These are phyloP conservation scores for Trachelus tabidus DNA, from an alignment of 2,888 invertebrate species.

Conservation along the genomic window DNA sequence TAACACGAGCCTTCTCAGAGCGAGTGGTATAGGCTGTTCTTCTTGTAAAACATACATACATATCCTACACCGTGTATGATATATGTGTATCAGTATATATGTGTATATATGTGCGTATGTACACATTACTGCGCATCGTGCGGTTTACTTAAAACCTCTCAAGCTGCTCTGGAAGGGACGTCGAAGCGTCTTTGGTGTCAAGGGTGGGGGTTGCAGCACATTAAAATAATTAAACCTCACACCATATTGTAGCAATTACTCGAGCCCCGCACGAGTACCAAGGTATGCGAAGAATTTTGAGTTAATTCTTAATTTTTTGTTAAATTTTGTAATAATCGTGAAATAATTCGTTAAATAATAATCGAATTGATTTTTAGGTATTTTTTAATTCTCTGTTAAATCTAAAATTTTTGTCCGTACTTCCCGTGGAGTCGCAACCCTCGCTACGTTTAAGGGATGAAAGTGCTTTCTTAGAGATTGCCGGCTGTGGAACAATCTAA, in stretches of 20 bases:
- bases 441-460: slow-evolving; percentile 30
- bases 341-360: not conserved
- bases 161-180: slow-evolving; percentile 14
- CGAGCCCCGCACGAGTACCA: not conserved
- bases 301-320: not conserved
- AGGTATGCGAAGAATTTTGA: not conserved
- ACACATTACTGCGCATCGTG: not conserved
- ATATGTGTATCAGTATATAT: not conserved
- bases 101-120: not conserved
- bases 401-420: not conserved
- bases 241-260: not conserved
- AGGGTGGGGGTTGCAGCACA: slow-evolving; percentile 4
- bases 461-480: slow-evolving; percentile 40
- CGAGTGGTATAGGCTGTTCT: slow-evolving; percentile 37
- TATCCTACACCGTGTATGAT: not conserved
- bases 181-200: slow-evolving; percentile 15
- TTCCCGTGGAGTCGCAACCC: not conserved
- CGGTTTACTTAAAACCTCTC: slow-evolving; percentile 18
- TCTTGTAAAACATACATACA: slow-evolving; percentile 22
- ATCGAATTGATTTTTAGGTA: not conserved
- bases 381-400: not conserved
- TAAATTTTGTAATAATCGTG: not conserved
- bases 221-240: slow-evolving; percentile 31
- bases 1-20: slow-evolving; percentile 55
- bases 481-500: slow-evolving; percentile 41